phyloP scores from a whole-genome alignment of 2,113 vertebrate genomes.

The Paracanthobrama guichenoti region DNA sequence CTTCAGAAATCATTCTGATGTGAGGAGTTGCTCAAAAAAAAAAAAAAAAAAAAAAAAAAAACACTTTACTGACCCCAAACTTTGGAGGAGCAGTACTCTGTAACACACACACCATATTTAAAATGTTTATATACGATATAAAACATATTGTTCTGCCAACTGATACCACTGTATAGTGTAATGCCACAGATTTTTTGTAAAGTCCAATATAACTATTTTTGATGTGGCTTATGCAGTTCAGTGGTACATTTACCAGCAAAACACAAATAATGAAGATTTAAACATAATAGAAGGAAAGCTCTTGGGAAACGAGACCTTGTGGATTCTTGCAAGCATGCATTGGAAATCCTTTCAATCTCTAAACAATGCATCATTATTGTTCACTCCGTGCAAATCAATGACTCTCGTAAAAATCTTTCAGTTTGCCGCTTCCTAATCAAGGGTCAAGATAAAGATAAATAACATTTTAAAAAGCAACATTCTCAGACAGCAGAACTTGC shows the following conservation, averaged over 20 bases:
- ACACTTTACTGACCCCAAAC: too few species aligned
- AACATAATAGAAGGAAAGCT: background rate
- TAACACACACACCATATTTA: too few species aligned
- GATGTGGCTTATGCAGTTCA: background rate
- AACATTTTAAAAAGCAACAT: conserved; percentile 8
- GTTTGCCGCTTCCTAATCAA: background rate
- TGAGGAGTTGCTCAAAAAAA: too few species aligned
- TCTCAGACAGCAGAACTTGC: background rate
- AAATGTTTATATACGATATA: too few species aligned
- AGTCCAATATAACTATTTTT: too few species aligned
- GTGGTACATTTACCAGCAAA: background rate
- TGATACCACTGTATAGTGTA: too few species aligned
- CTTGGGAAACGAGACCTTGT: background rate
- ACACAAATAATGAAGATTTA: conserved; percentile 11
- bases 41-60: too few species aligned
- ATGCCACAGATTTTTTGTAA: too few species aligned
- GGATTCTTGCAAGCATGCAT: background rate
- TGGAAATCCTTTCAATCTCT: conserved; percentile 31
- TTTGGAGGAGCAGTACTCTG: too few species aligned
- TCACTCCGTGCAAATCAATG: conserved; percentile 3
- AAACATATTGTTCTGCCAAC: too few species aligned
- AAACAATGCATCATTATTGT: conserved; percentile 31
- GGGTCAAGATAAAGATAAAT: background rate
- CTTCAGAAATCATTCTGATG: too few species aligned
- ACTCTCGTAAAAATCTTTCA: background rate